Evolutionary conservation across 2,888 invertebrate species (phyloP).

Genomic region (Eristalinus sepulchralis): DNA sequence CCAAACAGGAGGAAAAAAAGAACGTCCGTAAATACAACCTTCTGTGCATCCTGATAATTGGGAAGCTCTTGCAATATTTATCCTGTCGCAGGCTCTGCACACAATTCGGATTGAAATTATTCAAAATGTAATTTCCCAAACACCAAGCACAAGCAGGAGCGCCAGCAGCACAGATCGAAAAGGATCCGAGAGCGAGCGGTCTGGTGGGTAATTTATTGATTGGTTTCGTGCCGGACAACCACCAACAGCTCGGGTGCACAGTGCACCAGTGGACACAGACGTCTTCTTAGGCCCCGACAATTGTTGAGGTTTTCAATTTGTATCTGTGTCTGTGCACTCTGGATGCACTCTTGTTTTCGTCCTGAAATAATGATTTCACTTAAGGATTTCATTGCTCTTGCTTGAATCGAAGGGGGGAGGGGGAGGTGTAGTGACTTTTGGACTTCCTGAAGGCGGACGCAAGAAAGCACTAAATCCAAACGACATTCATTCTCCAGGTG

Average conservation of each 20-base stretch:
- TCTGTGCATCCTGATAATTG: constrained; percentile 68
- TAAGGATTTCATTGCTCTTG: constrained; percentile 49
- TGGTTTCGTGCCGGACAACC: constrained; percentile 53
- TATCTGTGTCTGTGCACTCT: constrained; percentile 11
- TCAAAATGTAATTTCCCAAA: constrained; percentile 69
- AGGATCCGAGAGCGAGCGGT: constrained; percentile 64
- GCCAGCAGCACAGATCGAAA: constrained; percentile 50
- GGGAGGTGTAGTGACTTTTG: constrained; percentile 35
- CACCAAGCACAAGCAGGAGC: constrained; percentile 41
- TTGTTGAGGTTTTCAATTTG: constrained; percentile 61
- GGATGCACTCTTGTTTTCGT: constrained; percentile 34
- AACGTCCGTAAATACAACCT: constrained; percentile 40
- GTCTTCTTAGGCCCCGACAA: constrained; percentile 30
- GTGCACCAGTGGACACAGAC: not conserved
- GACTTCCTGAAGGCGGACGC: constrained; percentile 49
- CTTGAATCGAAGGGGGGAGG: too few relatives aligned
- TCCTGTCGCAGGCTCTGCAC: constrained; percentile 55
- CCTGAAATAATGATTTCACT: constrained; percentile 68
- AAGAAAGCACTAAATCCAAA: constrained; percentile 70
- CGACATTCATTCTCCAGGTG: constrained; percentile 33
- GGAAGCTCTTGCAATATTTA: constrained; percentile 69
- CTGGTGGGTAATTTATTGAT: constrained; percentile 64
- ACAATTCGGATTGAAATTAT: constrained; percentile 68
- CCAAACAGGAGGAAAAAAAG: constrained; percentile 52
- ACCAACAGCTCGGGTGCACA: not conserved